Evolutionary conservation across 1,140 invertebrate species (phyloP), one percentile per base, ranked within the genome.

Genomic region (Drosophila erecta): DNA sequence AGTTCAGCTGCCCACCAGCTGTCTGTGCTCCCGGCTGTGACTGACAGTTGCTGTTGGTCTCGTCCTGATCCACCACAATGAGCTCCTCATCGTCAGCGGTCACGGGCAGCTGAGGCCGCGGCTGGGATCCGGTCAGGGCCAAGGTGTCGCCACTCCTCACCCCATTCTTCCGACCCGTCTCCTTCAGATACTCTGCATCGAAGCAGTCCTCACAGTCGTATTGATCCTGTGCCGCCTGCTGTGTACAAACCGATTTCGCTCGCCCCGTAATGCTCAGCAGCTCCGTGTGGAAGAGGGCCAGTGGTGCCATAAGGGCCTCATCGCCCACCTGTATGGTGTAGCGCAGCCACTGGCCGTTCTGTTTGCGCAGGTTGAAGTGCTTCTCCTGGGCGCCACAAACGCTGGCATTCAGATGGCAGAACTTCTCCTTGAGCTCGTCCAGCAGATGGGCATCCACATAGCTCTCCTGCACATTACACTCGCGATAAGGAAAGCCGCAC

Each of bases 141-240:
- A 92, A 92, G 73, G 91, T 94, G 10, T 86, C 81, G 0, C 54
- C 94, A 24, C 94, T 92, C 92, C 92, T 94, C 81, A 95, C 95
- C 92, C 95, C 96, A 27, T 90, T 91, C 17, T 83, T 77, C 0
- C 90, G 61, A 64, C 96, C 96, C 1, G 97, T 98, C 93, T 98
- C 97, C 79, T 96, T 93, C 4, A 99, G 93, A 91, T 98, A 99
- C 91, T 96, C 96, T 49, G 97, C 96, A 94, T 99, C 98, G 92
- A 98, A 97, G 10, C 97, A 97, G 93, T 99, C 98, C 93, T 98
- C 97, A 4, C 97, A 95, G 91, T 98, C 97, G 50, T 97, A 96
- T 27, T 94, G 94, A 64, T 95, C 95, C 43, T 95, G 93, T 76
- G 94, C 95, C 81, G 97, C 96, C 40, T 95, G 95, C 71, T 96